Base-by-base conservation (phyloP, 2,888 invertebrate species). In the Pheosia gnoma region DNA sequence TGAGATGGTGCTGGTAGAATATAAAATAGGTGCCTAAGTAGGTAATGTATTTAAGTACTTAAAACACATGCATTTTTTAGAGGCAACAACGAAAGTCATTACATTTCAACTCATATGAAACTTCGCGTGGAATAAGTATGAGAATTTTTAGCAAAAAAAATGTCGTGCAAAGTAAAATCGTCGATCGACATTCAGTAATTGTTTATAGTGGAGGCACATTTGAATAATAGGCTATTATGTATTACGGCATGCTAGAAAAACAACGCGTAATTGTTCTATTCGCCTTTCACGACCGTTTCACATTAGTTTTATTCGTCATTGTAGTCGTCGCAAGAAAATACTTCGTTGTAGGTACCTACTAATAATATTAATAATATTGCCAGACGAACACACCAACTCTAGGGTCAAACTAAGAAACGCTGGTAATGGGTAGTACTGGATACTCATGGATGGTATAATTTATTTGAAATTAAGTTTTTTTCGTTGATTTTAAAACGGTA, bases 201-300 rank as follows among this genome's bases (percentile, higher is more conserved):
- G 51, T 51, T 51, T 25, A 25, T 25, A 3, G 4, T 51, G 13
- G n/a, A 13, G n/a, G 5, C 11, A 51, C 0, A 25, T 7, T 51
- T 8, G 25, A 25, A 51, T 51, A 51, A 51, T 51, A 3, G 25
- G 8, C 25, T 25, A 7, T 25, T 25, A 8, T 0, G 25, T 25
- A 25, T 13, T 13, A 51, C 25, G 5, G 13, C 13, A 13, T 25
- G 7, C 3, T 8, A 51, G 8, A 51, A 51, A 51, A 51, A 51
- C 51, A 51, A 25, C 51, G 25, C 51, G 25, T 8, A n/a, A n/a
- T 47, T 47, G 11, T 47, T 9, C 11, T 10, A n/a, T 25, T 51
- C 25, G 51, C 51, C 13, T 51, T 51, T 51, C 51, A 25, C 51
- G 51, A 51, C 51, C 7, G 51, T 51, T 51, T 51, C 25, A 51